phyloP scores from a whole-genome alignment of 1,140 invertebrate species.

The Periplaneta americana region DNA sequence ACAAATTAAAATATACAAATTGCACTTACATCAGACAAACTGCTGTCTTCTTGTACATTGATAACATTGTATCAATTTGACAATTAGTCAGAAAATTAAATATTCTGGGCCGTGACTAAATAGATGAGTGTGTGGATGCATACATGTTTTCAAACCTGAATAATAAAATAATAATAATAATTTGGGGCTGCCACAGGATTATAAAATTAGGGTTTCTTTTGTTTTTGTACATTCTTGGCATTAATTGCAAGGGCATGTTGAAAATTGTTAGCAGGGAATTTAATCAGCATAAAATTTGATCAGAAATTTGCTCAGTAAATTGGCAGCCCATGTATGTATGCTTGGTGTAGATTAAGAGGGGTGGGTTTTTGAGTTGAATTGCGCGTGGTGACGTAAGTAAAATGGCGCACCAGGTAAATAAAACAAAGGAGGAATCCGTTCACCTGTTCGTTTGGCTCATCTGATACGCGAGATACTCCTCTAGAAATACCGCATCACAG shows the following conservation, averaged over 20 bases:
- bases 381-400: conserved; percentile 55
- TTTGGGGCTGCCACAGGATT: neutral
- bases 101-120: neutral
- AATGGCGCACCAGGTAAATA: conserved; percentile 59
- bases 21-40: neutral
- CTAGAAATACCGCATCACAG: conserved; percentile 12
- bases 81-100: neutral
- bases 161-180: too few relatives aligned
- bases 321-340: neutral
- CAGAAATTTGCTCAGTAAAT: neutral
- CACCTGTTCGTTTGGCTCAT: neutral
- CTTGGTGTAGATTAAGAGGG: conserved; percentile 1
- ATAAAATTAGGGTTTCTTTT: neutral
- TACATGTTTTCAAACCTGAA: neutral
- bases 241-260: neutral
- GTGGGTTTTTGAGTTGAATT: conserved; percentile 25
- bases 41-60: neutral
- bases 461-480: neutral
- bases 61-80: neutral
- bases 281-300: too few relatives aligned
- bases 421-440: conserved; percentile 17
- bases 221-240: neutral
- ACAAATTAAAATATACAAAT: too few relatives aligned
- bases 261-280: too few relatives aligned
- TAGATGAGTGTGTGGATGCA: neutral